These are phyloP conservation scores for Solen grandis DNA, from an alignment of 1,140 invertebrate species.

Conservation along the genomic window DNA sequence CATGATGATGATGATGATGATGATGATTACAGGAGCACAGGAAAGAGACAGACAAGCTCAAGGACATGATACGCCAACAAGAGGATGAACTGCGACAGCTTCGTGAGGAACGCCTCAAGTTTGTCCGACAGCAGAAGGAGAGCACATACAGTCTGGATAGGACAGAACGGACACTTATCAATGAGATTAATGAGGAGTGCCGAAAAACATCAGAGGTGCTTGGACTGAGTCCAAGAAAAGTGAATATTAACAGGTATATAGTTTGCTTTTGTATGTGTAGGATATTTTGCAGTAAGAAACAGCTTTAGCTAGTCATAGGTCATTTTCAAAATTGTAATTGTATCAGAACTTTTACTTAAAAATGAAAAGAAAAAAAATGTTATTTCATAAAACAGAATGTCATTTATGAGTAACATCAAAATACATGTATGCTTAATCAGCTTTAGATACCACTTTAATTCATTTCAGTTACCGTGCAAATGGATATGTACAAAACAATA, in stretches of 20 bases:
- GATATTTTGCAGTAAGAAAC: too few species aligned
- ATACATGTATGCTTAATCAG: too few species aligned
- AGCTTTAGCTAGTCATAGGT: too few species aligned
- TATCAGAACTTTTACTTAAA: too few species aligned
- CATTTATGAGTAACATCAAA: too few species aligned
- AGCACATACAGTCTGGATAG: conserved; percentile 63
- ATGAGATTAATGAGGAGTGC: conserved; percentile 79
- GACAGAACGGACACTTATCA: conserved; percentile 73
- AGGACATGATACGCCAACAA: conserved; percentile 65
- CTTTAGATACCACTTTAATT: too few species aligned
- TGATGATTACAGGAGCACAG: conserved; percentile 75
- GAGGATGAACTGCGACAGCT: conserved; percentile 71
- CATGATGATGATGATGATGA: too few species aligned
- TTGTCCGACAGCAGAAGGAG: conserved; percentile 65
- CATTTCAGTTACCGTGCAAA: conserved; percentile 47
- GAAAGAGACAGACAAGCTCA: conserved; percentile 69
- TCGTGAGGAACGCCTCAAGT: conserved; percentile 62
- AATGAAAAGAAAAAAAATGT: too few species aligned
- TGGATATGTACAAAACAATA: conserved; percentile 29
- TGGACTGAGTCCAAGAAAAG: conserved; percentile 70
- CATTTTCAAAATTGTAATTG: too few species aligned
- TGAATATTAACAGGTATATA: conserved; percentile 65
- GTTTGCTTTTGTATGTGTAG: too few species aligned
- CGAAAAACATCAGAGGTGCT: conserved; percentile 68
- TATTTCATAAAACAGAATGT: too few species aligned